Evolutionary conservation across 2,797 vertebrate species (phyloP).

Genomic region (Dipus sagitta): DNA sequence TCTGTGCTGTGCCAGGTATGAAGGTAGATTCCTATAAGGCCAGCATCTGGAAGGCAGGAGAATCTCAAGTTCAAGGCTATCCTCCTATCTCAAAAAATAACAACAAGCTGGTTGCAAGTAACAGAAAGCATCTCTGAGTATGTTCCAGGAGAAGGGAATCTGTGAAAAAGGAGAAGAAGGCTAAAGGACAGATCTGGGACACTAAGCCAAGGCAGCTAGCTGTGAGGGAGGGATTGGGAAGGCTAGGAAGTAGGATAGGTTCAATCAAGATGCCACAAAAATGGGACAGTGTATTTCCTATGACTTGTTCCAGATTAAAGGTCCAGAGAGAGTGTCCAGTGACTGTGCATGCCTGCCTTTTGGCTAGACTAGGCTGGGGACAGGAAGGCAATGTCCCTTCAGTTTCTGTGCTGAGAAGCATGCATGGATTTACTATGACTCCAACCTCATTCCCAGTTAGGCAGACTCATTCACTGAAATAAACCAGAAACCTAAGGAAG

Average conservation of each 20-base stretch:
- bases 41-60: background rate
- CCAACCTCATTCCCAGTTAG: slow-evolving; percentile 1
- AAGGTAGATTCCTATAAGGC: background rate
- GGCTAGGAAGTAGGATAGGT: background rate
- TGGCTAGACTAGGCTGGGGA: slow-evolving; percentile 9
- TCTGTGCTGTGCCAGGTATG: background rate
- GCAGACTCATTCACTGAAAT: slow-evolving; percentile 29
- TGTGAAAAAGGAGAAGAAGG: slow-evolving; percentile 1
- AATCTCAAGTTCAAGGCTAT: background rate
- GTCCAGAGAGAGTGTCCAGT: slow-evolving; percentile 48
- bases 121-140: slow-evolving; percentile 24
- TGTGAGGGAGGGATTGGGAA: background rate
- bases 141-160: slow-evolving; percentile 33
- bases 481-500: slow-evolving; percentile 40
- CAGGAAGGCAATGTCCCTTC: slow-evolving; percentile 44
- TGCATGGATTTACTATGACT: slow-evolving; percentile 2
- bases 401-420: background rate
- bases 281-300: background rate
- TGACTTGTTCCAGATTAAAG: slow-evolving; percentile 30
- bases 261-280: slow-evolving; percentile 13
- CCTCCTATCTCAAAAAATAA: background rate
- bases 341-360: background rate
- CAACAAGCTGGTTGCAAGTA: background rate
- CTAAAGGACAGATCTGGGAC: background rate
- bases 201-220: background rate